A percentile compares a stretch with the other conserved stretches of the same genome.
Evolutionary conservation across 2,113 vertebrate species (phyloP).

Genomic region (Nibea coibor): DNA sequence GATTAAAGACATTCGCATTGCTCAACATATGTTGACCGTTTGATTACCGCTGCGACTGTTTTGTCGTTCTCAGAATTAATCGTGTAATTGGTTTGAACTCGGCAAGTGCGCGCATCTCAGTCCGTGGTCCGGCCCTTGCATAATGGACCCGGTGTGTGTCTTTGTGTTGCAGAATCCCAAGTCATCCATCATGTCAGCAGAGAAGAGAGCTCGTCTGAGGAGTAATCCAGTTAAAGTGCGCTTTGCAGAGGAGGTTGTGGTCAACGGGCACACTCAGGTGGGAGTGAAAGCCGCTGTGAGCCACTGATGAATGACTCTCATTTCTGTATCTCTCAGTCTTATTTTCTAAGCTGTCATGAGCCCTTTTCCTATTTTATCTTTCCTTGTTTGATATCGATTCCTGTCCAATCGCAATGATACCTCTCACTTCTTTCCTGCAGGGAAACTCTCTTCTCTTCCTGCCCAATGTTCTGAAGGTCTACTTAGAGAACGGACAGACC

Average conservation of each 20-base stretch:
- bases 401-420: conserved; percentile 8
- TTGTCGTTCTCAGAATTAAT: not conserved
- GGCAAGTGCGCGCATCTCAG: not conserved
- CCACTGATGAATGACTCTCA: conserved; percentile 9
- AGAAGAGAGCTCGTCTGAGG: conserved; percentile 95
- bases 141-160: conserved; percentile 1
- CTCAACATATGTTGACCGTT: not conserved
- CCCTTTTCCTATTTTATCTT: conserved; percentile 12
- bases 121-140: not conserved
- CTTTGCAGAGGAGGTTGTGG: conserved; percentile 96
- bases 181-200: conserved; percentile 95
- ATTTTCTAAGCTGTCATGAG: not conserved
- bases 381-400: conserved; percentile 18
- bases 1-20: conserved; percentile 16
- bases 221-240: conserved; percentile 96
- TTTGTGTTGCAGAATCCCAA: conserved; percentile 91
- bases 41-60: conserved; percentile 4
- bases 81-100: conserved; percentile 1
- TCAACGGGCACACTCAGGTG: conserved; percentile 96
- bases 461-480: conserved; percentile 97
- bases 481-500: conserved; percentile 98
- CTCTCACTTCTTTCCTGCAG: conserved; percentile 81
- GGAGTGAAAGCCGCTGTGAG: conserved; percentile 32
- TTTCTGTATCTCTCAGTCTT: not conserved
- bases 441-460: conserved; percentile 97